Percentiles rank a stretch among this genome's conserved stretches.
Conservation (phyloP, 2,797 vertebrate species). For the Eurystomus glaucurus region DNA sequence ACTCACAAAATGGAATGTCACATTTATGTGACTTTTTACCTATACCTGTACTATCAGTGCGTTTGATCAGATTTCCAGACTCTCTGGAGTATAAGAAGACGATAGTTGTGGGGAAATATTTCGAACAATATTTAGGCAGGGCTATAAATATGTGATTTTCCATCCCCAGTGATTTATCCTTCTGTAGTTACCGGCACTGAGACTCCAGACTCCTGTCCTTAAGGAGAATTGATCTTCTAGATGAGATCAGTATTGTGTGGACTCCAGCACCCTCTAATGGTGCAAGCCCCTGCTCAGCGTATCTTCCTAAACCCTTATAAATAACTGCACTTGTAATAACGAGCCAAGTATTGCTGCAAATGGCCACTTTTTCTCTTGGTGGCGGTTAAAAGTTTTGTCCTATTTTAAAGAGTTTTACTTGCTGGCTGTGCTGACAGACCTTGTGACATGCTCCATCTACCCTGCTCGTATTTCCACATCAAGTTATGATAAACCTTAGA, state of each 20-base stretch:
- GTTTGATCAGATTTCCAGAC: neutral
- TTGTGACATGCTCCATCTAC: neutral
- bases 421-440: neutral
- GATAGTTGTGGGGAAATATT: neutral
- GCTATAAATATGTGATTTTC: neutral
- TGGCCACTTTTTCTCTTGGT: neutral
- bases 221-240: rapidly evolving
- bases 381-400: neutral
- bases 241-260: neutral
- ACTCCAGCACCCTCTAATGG: conserved; percentile 69
- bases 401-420: neutral
- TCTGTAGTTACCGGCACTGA: neutral
- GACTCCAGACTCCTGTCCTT: rapidly evolving
- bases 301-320: rapidly evolving
- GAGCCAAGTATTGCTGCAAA: neutral
- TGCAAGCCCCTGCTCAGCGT: neutral
- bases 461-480: neutral
- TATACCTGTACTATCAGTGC: rapidly evolving
- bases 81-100: neutral
- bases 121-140: neutral
- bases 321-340: neutral
- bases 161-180: neutral
- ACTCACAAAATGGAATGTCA: neutral
- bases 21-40: neutral
- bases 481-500: neutral